Percentiles rank a stretch among this genome's conserved stretches.
These are phyloP conservation scores for Neoaliturus tenellus DNA, from an alignment of 2,888 invertebrate species.

Conservation along the genomic window DNA sequence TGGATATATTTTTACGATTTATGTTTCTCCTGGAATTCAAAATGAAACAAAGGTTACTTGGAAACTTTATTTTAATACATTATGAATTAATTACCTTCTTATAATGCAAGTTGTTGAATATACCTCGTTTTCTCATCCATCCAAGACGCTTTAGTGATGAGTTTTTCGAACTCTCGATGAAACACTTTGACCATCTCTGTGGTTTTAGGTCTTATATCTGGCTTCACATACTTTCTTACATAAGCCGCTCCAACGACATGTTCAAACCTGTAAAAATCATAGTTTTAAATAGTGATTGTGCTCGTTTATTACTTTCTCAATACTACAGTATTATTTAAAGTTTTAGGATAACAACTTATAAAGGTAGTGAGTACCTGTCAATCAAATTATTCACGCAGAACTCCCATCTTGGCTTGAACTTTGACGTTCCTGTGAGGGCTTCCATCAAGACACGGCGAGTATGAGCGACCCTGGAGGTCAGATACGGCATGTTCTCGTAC, in stretches of 20 bases:
- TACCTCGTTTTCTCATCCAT: background rate
- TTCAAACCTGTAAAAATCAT: slow-evolving; percentile 29
- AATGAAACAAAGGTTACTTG: too few relatives aligned
- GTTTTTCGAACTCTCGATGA: background rate
- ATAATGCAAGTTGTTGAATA: too few relatives aligned
- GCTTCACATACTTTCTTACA: background rate
- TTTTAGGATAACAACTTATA: too few relatives aligned
- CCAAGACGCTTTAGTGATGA: background rate
- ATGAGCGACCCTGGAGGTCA: background rate
- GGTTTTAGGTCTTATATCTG: background rate
- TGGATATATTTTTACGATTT: too few relatives aligned
- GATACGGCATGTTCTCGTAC: slow-evolving; percentile 21
- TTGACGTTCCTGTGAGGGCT: background rate
- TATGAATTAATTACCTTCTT: too few relatives aligned
- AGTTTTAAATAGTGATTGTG: too few relatives aligned
- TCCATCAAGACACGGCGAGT: background rate
- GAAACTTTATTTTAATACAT: background rate
- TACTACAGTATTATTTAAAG: too few relatives aligned
- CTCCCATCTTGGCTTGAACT: slow-evolving; percentile 26
- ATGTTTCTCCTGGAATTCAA: too few relatives aligned
- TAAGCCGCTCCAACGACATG: slow-evolving; percentile 17
- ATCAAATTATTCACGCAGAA: slow-evolving; percentile 11
- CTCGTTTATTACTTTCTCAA: too few relatives aligned
- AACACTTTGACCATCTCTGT: background rate
- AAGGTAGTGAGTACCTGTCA: too few relatives aligned